A percentile compares a stretch with the other conserved stretches of the same genome.
These are phyloP conservation scores for Parasteatoda tepidariorum DNA, from an alignment of 1,140 invertebrate genomes.

Conservation along the genomic window DNA sequence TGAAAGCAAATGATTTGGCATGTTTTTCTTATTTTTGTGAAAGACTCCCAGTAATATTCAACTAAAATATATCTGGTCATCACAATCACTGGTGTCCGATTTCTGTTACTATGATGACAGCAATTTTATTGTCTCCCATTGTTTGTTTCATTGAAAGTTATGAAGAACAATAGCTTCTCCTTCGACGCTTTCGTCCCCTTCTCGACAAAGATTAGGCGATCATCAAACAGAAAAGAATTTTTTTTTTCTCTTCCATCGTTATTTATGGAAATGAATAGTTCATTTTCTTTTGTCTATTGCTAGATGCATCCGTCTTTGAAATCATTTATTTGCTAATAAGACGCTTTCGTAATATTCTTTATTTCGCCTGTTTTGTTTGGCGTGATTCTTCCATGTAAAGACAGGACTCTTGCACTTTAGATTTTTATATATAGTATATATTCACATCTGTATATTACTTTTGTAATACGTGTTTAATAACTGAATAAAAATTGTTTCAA, in stretches of 20 bases:
- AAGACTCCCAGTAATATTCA: too few relatives aligned
- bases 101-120: neutral
- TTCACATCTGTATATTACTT: too few relatives aligned
- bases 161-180: neutral
- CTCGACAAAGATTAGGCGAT: too few relatives aligned
- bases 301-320: neutral
- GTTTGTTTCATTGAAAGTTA: neutral
- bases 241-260: neutral
- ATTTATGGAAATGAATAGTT: conserved; percentile 5
- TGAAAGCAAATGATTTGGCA: too few relatives aligned
- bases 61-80: too few relatives aligned
- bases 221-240: neutral
- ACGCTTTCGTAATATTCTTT: neutral
- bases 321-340: neutral
- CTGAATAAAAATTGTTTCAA: too few relatives aligned
- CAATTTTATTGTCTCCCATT: conserved; percentile 11
- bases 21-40: too few relatives aligned
- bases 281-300: neutral
- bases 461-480: too few relatives aligned
- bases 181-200: neutral
- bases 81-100: neutral
- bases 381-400: too few relatives aligned
- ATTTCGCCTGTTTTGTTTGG: neutral
- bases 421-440: too few relatives aligned
- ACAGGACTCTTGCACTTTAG: too few relatives aligned